Evolutionary conservation across 2,113 vertebrate genomes (phyloP), one percentile per base, ranked within the genome.

Genomic region (Triplophysa tibetana): DNA sequence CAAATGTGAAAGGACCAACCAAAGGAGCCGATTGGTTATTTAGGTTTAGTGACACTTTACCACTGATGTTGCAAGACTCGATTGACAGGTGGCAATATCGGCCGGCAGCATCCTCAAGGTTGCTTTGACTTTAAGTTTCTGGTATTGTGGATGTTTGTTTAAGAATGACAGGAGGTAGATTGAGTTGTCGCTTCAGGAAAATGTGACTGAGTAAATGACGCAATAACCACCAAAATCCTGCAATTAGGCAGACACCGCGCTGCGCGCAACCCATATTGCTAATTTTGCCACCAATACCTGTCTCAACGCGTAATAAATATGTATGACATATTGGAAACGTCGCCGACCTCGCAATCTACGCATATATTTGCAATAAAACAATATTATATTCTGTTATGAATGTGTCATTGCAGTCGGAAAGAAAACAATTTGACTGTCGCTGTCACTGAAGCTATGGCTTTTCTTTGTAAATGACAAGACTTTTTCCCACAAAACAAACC

Each of bases 221-320:
- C 85, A 80, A 64, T 87, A 85, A 82, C 89, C 64, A 87, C 85
- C 82, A 81, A 85, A 88, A 90, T 84, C 85, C 75, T 84, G 86
- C 86, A 90, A 90, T 90, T 89, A 90, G 84, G 84, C 70, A 87
- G 85, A 85, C 82, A 86, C 80, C 78, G 87, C 81, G 83, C 68
- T 84, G 88, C 88, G 87, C 83, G 83, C 63, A 75, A 78, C 58
- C 24, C 81, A 81, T 83, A 63, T 86, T 85, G 77, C 45, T 82
- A 24, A 38, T 77, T 64, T 88, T 78, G 72, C 81, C 77, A 74
- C n/a, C 56, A 24, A 43, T 60, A 61, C 33, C 60, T 63, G 23
- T 75, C 60, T n/a, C 8, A 1, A 2, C 1, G 0, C 17, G 9
- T 33, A 65, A 65, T 76, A 45, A 52, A 65, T 77, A 77, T 77